A percentile compares a stretch with the other conserved stretches of the same genome.
Conservation (phyloP, 1,140 invertebrate genomes). For the Calosoma granatense region DNA sequence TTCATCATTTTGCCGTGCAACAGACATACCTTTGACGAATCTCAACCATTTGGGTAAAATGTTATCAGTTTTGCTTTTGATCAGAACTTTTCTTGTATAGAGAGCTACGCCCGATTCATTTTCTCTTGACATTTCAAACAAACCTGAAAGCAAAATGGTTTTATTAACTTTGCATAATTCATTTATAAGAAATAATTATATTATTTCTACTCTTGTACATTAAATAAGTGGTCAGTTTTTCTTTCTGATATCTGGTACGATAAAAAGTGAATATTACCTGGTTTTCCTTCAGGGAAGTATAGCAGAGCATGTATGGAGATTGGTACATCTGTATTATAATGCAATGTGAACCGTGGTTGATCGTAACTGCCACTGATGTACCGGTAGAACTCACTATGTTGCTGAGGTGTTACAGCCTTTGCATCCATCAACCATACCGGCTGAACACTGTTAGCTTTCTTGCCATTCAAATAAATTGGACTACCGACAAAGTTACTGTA, state of each 20-base stretch:
- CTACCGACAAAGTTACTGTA: constrained; percentile 96
- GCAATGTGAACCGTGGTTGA: constrained; percentile 69
- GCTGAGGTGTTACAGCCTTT: constrained; percentile 72
- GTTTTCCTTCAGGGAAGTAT: constrained; percentile 87
- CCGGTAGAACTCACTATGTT: constrained; percentile 86
- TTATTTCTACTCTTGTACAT: too few relatives aligned
- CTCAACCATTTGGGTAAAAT: constrained; percentile 89
- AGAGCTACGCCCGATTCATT: constrained; percentile 71
- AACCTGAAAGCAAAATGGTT: constrained; percentile 38
- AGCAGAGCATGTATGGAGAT: constrained; percentile 82
- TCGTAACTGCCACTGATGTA: constrained; percentile 81
- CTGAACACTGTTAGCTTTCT: constrained; percentile 51
- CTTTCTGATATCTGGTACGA: too few relatives aligned
- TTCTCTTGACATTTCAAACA: constrained; percentile 85
- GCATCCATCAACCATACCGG: constrained; percentile 90
- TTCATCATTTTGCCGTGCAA: constrained; percentile 4
- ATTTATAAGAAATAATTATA: too few relatives aligned
- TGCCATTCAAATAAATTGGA: constrained; percentile 85
- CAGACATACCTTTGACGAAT: constrained; percentile 74
- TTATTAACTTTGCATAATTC: too few relatives aligned
- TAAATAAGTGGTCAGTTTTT: too few relatives aligned
- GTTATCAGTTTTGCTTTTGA: constrained; percentile 83
- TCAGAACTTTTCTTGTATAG: constrained; percentile 83
- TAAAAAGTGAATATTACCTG: constrained; percentile 36
- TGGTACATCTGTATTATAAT: constrained; percentile 85